Base-by-base conservation (phyloP, 1,140 invertebrate genomes). In the Drosophila rhopaloa region DNA sequence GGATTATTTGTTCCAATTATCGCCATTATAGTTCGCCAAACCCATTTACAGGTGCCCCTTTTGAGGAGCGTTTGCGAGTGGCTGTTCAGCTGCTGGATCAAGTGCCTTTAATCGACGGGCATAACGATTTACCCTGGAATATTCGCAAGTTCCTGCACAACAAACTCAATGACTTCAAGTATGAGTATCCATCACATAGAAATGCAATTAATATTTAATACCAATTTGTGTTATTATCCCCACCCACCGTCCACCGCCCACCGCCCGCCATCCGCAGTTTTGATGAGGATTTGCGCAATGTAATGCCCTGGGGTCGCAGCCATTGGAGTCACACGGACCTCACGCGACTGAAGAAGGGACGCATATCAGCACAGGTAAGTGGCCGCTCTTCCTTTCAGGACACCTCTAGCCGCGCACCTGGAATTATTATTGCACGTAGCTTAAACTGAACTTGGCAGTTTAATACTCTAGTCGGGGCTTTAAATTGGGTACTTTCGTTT, bases 111-210 rank as follows among this genome's bases (percentile, higher is more conserved):
- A 94, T 95, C 84, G 93, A 95, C 93, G 97, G 97, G 68, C 97
- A 98, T 94, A 98, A 98, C 93, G 97, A 98, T 90, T 93, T 98
- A 66, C 96, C 97, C 0, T 98, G 96, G 96, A 97, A 97, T 93
- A 97, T 97, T 91, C 94, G 97, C 76, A 96, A 96, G 91, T 97
- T 97, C 91, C 94, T 97, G 76, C 96, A 97, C 92, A 98, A 98
- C 92, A 95, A 96, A 92, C 94, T 98, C 55, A 95, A 96, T 81
- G 95, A 95, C 82, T 96, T 97, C 86, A 96, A 96, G 93, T 96
- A 32, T 32, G 83, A 91, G 89, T 72, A 67, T 19, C 44, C 19
- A 38, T 32, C 40, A 44, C 56, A 46, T 50, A 43, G 59, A 68
- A 74, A 70, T 79, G 63, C 71, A 72, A 88, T 82, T 88, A 82